Percentiles rank a stretch among this genome's conserved stretches.
Evolutionary conservation across 2,113 vertebrate genomes (phyloP).

Genomic region (Mus pahari): DNA sequence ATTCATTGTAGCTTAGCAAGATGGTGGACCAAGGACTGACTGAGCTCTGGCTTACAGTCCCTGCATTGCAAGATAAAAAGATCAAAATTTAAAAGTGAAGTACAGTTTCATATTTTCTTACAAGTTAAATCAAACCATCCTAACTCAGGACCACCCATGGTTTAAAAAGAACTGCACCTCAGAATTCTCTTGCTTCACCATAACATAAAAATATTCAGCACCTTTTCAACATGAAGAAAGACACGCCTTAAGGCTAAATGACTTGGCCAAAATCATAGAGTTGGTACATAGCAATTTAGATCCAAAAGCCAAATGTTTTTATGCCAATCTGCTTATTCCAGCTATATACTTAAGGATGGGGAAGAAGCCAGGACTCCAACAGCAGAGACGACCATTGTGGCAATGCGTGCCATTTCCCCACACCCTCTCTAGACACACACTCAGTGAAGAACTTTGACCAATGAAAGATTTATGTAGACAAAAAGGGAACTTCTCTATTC

Average conservation of each 20-base stretch:
- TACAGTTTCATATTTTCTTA: neutral
- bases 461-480: slow-evolving; percentile 10
- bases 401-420: neutral
- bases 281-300: neutral
- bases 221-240: slow-evolving; percentile 13
- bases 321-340: neutral
- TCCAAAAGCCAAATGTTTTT: neutral
- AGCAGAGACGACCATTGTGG: neutral
- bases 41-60: neutral
- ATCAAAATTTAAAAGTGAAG: neutral
- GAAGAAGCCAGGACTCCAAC: neutral
- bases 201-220: neutral
- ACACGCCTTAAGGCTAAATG: neutral
- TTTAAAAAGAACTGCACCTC: neutral
- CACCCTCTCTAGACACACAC: neutral
- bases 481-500: slow-evolving; percentile 20
- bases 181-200: neutral
- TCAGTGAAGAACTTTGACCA: neutral
- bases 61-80: neutral
- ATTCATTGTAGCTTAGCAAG: neutral
- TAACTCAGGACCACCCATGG: neutral
- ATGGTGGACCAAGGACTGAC: neutral
- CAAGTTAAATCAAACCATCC: neutral
- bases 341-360: neutral
- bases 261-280: neutral